A percentile compares a stretch with the other conserved stretches of the same genome.
Conservation (phyloP, 1,140 invertebrate genomes). For the Heliconius congener region DNA sequence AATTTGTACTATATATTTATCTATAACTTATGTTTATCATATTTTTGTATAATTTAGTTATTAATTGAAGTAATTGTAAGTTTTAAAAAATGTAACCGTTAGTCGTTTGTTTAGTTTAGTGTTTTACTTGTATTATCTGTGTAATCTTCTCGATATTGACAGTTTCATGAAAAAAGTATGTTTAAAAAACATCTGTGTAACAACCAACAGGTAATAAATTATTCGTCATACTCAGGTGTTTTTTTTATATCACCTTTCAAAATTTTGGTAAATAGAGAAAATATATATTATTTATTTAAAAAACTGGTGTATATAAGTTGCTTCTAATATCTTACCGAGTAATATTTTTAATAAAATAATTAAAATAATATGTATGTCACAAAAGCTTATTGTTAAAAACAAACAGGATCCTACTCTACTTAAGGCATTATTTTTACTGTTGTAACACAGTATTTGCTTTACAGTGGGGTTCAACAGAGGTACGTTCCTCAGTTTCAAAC, state of each 20-base stretch:
- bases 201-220: background rate
- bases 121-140: background rate
- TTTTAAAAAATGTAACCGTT: background rate
- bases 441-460: conserved; percentile 36
- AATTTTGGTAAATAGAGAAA: background rate
- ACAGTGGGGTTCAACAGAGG: conserved; percentile 60
- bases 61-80: background rate
- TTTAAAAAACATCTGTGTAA: background rate
- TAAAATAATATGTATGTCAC: too few relatives aligned
- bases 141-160: background rate
- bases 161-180: background rate
- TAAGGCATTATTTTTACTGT: background rate
- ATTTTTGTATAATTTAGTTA: background rate
- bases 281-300: background rate
- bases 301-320: background rate
- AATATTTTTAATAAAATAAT: too few relatives aligned
- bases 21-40: background rate
- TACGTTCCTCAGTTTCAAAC: conserved; percentile 56
- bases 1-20: background rate
- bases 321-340: too few relatives aligned
- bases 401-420: too few relatives aligned
- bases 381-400: too few relatives aligned
- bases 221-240: background rate
- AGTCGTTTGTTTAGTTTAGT: background rate
- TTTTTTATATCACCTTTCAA: background rate